These are phyloP conservation scores for Cuniculus paca DNA, from an alignment of 2,797 vertebrate genomes.

Conservation along the genomic window DNA sequence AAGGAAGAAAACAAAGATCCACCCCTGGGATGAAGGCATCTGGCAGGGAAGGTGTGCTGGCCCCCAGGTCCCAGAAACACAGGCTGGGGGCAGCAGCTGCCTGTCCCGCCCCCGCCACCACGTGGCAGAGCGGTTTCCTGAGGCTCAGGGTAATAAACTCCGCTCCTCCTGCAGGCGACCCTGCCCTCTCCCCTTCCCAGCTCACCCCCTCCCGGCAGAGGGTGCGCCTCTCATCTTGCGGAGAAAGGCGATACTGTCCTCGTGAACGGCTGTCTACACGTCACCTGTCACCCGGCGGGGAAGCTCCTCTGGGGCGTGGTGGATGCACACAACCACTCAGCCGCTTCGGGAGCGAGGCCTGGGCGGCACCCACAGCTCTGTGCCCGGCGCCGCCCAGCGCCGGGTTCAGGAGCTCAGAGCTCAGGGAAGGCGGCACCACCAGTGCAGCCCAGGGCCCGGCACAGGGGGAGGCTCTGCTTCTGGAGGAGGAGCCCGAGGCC, in stretches of 20 bases:
- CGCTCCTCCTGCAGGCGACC: background rate
- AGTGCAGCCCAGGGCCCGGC: no score
- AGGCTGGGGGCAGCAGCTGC: background rate
- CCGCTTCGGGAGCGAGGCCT: background rate
- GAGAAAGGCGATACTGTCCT: slow-evolving; percentile 55
- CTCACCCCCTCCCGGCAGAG: background rate
- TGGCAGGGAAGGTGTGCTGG: background rate
- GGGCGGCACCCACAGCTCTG: background rate
- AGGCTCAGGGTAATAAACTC: background rate
- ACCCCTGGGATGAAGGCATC: background rate
- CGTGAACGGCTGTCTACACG: slow-evolving; percentile 66
- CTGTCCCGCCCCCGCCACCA: no score
- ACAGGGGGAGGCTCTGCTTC: background rate
- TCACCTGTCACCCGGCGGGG: slow-evolving; percentile 69
- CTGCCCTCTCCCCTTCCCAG: no score
- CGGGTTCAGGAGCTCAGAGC: background rate
- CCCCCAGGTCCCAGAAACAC: background rate
- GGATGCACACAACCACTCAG: background rate
- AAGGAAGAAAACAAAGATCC: background rate
- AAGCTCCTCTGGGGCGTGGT: background rate
- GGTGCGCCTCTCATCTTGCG: background rate
- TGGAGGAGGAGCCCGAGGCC: background rate
- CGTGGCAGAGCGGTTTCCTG: background rate
- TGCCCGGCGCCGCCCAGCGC: slow-evolving; percentile 50
- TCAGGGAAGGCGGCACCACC: background rate